These are phyloP conservation scores for Steatocranus sp. DNA, from an alignment of 2,797 vertebrate genomes.

Conservation along the genomic window DNA sequence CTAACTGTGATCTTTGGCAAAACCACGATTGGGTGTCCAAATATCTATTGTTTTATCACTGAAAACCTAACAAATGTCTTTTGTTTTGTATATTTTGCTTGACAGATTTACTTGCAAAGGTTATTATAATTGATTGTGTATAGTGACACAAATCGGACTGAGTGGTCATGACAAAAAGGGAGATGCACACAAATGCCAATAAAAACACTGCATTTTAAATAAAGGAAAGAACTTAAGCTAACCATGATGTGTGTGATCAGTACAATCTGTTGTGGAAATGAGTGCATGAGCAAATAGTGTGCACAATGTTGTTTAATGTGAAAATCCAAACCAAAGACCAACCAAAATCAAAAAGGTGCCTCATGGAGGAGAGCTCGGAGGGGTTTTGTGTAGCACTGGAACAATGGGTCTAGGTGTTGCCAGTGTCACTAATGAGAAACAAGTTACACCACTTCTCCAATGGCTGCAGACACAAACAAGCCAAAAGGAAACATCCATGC, in stretches of 20 bases:
- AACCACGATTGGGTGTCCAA: neutral
- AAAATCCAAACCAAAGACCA: neutral
- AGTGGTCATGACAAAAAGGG: neutral
- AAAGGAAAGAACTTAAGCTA: neutral
- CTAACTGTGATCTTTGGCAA: neutral
- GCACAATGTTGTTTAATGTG: neutral
- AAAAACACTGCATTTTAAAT: neutral
- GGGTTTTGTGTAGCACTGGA: neutral
- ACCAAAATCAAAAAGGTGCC: neutral
- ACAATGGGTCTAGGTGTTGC: neutral
- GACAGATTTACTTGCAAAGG: neutral
- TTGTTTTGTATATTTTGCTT: neutral
- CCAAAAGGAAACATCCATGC: neutral
- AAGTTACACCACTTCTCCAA: neutral
- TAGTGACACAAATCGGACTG: neutral
- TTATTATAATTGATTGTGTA: neutral
- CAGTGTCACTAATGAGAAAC: neutral
- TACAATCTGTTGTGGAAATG: neutral
- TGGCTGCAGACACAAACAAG: neutral
- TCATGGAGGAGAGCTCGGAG: neutral
- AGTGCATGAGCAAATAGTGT: neutral
- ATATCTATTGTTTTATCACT: neutral
- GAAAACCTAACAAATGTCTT: neutral
- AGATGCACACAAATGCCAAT: neutral
- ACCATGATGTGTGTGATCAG: neutral